A percentile compares a stretch with the other conserved stretches of the same genome.
Evolutionary conservation across 1,140 invertebrate genomes (phyloP).

Genomic region (Rhopalosiphum maidis): DNA sequence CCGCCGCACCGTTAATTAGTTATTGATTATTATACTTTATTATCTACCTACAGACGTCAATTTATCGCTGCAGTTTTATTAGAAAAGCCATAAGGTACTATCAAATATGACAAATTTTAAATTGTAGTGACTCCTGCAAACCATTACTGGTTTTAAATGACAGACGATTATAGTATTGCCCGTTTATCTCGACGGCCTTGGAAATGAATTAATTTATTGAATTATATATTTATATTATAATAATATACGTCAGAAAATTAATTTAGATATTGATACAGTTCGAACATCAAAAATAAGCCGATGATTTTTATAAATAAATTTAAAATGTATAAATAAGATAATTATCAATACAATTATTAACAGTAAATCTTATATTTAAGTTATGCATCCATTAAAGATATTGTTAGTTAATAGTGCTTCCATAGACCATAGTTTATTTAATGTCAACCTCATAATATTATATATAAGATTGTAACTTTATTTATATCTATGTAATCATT

Average conservation of each 20-base stretch:
- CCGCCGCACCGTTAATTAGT: not conserved
- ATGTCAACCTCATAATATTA: not conserved
- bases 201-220: slow-evolving; percentile 9
- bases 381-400: not conserved
- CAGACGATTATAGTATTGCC: not conserved
- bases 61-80: not conserved
- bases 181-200: slow-evolving; percentile 16
- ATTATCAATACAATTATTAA: not conserved
- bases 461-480: not conserved
- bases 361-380: not conserved
- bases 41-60: not conserved
- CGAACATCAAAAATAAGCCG: not conserved
- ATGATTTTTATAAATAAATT: not conserved
- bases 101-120: slow-evolving; percentile 13
- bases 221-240: not conserved
- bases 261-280: not conserved
- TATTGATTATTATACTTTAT: not conserved
- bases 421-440: not conserved
- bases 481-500: not conserved
- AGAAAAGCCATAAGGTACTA: not conserved
- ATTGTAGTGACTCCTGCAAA: not conserved
- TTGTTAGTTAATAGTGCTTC: not conserved
- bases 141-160: not conserved
- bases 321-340: not conserved
- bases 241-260: not conserved